Percentiles rank a stretch among this genome's conserved stretches.
phyloP scores from a whole-genome alignment of 2,888 invertebrate genomes.

The Scaptomyza cyrtandrae region DNA sequence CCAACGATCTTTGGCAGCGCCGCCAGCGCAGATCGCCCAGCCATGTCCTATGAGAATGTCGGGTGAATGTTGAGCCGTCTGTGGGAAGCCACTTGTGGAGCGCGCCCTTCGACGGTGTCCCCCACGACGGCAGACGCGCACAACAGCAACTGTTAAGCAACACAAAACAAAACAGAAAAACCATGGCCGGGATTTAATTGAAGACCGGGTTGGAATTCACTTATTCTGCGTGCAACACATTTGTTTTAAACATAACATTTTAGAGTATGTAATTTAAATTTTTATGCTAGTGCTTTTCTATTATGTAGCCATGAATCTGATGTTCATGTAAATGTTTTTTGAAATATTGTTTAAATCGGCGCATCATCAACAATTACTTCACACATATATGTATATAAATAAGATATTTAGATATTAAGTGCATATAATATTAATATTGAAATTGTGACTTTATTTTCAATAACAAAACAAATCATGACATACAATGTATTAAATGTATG shows the following conservation, averaged over 20 bases:
- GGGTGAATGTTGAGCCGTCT: slow-evolving; percentile 83
- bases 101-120: slow-evolving; percentile 77
- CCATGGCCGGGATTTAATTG: slow-evolving; percentile 15
- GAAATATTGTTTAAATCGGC: slow-evolving; percentile 17
- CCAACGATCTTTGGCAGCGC: slow-evolving; percentile 80
- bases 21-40: slow-evolving; percentile 79
- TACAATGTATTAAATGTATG: slow-evolving; percentile 39
- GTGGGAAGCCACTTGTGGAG: slow-evolving; percentile 83
- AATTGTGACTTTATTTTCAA: slow-evolving; percentile 48
- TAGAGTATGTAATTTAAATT: slow-evolving; percentile 41
- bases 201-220: not conserved
- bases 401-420: slow-evolving; percentile 15
- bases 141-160: slow-evolving; percentile 51
- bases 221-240: slow-evolving; percentile 54
- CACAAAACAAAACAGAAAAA: slow-evolving; percentile 14
- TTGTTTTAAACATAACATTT: slow-evolving; percentile 63
- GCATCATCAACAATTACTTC: slow-evolving; percentile 25
- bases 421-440: slow-evolving; percentile 39
- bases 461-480: slow-evolving; percentile 42
- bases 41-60: slow-evolving; percentile 83
- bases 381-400: slow-evolving; percentile 21
- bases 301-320: slow-evolving; percentile 55
- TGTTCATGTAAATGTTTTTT: slow-evolving; percentile 46
- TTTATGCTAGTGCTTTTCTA: slow-evolving; percentile 45
- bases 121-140: slow-evolving; percentile 76